Conservation (phyloP, 2,888 invertebrate genomes). For the Phengaris arion region DNA sequence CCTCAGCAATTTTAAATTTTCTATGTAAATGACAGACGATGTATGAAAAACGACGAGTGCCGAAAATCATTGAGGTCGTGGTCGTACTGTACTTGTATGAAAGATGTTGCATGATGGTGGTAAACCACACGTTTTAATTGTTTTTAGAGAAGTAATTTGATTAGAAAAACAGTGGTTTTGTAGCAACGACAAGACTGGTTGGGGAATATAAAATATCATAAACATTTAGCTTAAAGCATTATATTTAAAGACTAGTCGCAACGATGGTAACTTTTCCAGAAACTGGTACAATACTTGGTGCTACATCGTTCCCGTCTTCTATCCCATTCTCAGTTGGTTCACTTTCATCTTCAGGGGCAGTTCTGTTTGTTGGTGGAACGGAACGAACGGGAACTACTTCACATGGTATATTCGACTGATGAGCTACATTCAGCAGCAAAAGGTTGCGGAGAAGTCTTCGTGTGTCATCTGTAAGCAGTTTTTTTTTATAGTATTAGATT, state of each 20-base stretch:
- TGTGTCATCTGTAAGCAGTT: constrained; percentile 4
- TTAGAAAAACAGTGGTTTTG: too few species aligned
- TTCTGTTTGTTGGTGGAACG: neutral
- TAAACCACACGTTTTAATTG: too few species aligned
- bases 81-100: too few species aligned
- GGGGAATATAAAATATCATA: too few species aligned
- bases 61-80: too few species aligned
- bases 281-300: neutral
- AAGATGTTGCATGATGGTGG: too few species aligned
- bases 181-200: too few species aligned
- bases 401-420: constrained; percentile 3
- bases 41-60: too few species aligned
- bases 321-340: neutral
- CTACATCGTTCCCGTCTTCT: neutral
- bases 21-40: too few species aligned
- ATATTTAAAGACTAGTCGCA: neutral
- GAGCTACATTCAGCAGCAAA: neutral
- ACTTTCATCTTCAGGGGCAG: neutral
- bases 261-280: neutral
- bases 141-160: too few species aligned
- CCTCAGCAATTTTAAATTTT: too few species aligned
- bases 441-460: constrained; percentile 1
- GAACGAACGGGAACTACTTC: neutral
- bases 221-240: neutral
- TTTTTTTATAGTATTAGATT: too few species aligned